Evolutionary conservation across 2,797 vertebrate genomes (phyloP), one percentile per base, ranked within the genome.

Genomic region (Synanceia verrucosa): DNA sequence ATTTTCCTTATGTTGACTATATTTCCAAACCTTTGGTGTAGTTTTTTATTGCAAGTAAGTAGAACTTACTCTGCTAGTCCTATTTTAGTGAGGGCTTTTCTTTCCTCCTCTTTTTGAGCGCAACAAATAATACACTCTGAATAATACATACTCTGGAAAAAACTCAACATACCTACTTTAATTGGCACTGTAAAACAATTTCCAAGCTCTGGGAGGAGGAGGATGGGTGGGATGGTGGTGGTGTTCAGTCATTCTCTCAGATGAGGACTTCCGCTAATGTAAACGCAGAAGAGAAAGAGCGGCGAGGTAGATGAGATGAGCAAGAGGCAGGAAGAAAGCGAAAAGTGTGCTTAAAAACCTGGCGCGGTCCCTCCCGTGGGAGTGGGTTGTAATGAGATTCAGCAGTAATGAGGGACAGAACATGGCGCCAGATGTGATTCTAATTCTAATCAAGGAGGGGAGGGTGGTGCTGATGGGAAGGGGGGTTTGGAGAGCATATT

Each of bases 321-420:
- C 78, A 74, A 87, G 90, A 92, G 84, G 77, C 81, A 83, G 85
- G 88, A 91, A 91, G 88, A 92, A 92, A 91, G 87, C 13, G 73
- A 76, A 89, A 89, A 89, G 86, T 91, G 88, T 86, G 90, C 89
- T 92, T 91, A 90, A 94, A 93, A 93, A 88, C 85, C 86, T 73
- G 74, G 64, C 82, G 73, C 81, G 18, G 68, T 70, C 47, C 71
- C 56, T 90, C 92, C 87, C 88, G 4, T 14, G 92, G 92, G 91
- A 85, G 58, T 39, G 1, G 23, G 48, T 60, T 70, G 70, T 94
- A 94, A 95, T 94, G 93, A 94, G 91, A 94, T 94, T 84, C 94
- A 83, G 79, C 89, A 84, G 89, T 95, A 95, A 95, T 95, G 94
- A 95, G 94, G 93, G 92, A 91, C 89, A 84, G 92, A 90, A 91